Conservation (phyloP, 1,140 invertebrate species). For the Sminthurinus signatus region DNA sequence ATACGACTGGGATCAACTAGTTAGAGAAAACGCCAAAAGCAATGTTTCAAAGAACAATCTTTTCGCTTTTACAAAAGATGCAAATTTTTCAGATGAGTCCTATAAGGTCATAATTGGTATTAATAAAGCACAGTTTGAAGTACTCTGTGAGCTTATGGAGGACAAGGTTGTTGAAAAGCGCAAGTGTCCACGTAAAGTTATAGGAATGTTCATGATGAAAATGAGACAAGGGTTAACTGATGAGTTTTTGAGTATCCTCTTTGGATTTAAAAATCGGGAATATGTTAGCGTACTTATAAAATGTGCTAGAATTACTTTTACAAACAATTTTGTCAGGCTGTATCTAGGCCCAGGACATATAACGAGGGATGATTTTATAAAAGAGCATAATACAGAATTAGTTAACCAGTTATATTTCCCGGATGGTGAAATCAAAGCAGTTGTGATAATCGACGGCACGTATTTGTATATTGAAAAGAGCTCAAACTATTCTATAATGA, state of each 20-base stretch:
- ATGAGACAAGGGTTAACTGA: neutral
- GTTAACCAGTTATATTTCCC: neutral
- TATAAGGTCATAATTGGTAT: neutral
- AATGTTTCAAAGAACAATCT: too few species aligned
- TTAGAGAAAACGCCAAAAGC: too few species aligned
- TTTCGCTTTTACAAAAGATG: neutral
- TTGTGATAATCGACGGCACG: conserved; percentile 11
- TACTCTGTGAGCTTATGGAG: neutral
- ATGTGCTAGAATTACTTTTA: neutral
- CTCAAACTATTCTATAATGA: neutral
- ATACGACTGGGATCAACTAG: too few species aligned
- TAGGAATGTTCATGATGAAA: neutral
- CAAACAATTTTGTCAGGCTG: neutral
- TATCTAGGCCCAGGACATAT: neutral
- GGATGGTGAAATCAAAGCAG: neutral
- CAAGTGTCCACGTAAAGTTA: neutral
- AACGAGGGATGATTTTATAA: neutral
- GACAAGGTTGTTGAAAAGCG: neutral
- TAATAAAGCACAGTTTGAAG: neutral
- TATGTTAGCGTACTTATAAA: neutral
- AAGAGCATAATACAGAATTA: neutral
- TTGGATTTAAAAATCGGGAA: neutral
- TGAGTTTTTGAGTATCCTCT: neutral
- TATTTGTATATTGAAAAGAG: conserved; percentile 20
- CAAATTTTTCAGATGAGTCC: neutral